Evolutionary conservation across 1,140 invertebrate species (phyloP).

Genomic region (Ectropis grisescens): DNA sequence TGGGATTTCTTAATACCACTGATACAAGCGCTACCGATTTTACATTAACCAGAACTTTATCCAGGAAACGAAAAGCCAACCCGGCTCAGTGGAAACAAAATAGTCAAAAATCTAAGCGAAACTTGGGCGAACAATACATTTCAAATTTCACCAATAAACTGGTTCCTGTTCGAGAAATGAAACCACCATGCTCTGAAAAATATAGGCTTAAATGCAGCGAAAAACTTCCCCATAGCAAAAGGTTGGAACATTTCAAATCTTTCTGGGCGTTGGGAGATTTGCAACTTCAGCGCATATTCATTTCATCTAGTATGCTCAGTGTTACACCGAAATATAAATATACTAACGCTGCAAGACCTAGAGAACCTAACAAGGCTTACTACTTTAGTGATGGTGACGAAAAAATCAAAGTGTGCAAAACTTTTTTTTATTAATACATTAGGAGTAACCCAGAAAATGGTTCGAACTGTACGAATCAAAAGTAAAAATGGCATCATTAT

Average conservation of each 20-base stretch:
- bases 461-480: conserved; percentile 14
- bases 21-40: neutral
- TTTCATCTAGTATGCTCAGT: conserved; percentile 6
- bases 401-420: conserved; percentile 16
- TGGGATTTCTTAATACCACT: neutral
- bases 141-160: neutral
- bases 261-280: conserved; percentile 13
- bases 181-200: conserved; percentile 10
- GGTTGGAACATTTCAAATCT: conserved; percentile 4
- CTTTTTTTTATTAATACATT: conserved; percentile 15
- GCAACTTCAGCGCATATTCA: conserved; percentile 5
- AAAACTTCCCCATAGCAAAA: conserved; percentile 2
- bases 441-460: conserved; percentile 11
- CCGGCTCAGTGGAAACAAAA: conserved; percentile 2
- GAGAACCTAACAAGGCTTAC: conserved; percentile 11
- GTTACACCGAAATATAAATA: conserved; percentile 14
- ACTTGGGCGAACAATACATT: conserved; percentile 5
- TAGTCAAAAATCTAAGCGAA: conserved; percentile 5
- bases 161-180: conserved; percentile 3
- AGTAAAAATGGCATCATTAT: conserved; percentile 8
- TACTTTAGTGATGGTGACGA: conserved; percentile 9
- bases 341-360: conserved; percentile 10
- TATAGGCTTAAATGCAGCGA: conserved; percentile 10
- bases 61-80: neutral
- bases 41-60: neutral